Evolutionary conservation across 2,113 vertebrate species (phyloP).

Genomic region (Ptilonorhynchus violaceus): DNA sequence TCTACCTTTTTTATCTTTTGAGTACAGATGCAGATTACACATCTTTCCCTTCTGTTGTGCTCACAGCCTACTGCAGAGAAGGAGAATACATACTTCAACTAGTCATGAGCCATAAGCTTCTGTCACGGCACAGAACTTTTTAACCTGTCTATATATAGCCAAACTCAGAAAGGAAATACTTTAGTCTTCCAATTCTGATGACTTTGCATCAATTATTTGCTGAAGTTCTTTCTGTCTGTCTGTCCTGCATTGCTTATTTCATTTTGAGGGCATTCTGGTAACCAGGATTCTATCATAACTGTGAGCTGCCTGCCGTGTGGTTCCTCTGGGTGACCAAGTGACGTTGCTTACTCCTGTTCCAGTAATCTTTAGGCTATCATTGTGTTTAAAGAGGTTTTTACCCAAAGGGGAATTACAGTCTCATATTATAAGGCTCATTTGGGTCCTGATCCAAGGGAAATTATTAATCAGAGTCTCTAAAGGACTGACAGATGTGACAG

Average conservation of each 20-base stretch:
- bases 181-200: background rate
- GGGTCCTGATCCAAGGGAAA: background rate
- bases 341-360: background rate
- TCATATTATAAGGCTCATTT: background rate
- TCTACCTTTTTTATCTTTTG: background rate
- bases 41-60: background rate
- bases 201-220: background rate
- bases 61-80: background rate
- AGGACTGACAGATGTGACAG: background rate
- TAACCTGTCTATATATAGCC: background rate
- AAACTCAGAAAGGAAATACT: background rate
- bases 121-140: background rate
- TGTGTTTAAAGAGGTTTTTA: background rate
- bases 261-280: background rate
- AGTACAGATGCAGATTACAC: background rate
- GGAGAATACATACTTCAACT: background rate
- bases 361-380: background rate
- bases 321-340: background rate
- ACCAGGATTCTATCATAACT: background rate
- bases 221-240: background rate
- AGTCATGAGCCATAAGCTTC: background rate
- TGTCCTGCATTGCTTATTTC: fast-evolving
- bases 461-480: background rate
- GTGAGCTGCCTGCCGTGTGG: background rate
- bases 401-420: background rate